Percentiles rank a stretch among this genome's conserved stretches.
These are phyloP conservation scores for Halcyon senegalensis DNA, from an alignment of 2,113 vertebrate genomes.

Conservation along the genomic window DNA sequence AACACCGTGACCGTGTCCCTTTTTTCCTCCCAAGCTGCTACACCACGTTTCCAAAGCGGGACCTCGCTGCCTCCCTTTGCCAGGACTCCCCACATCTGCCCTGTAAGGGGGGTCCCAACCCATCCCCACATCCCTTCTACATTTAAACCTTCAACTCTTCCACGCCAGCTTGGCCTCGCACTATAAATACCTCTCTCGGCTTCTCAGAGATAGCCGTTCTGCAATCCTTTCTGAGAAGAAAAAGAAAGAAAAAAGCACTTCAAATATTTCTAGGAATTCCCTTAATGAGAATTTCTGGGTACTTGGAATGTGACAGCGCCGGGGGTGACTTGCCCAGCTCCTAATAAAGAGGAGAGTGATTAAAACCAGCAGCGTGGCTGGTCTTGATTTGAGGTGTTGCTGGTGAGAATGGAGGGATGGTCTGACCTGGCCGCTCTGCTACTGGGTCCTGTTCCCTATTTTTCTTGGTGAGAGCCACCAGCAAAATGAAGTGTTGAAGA, in stretches of 20 bases:
- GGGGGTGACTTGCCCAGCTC: not conserved
- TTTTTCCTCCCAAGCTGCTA: not conserved
- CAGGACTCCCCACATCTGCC: not conserved
- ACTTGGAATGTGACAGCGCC: not conserved
- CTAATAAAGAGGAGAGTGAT: not conserved
- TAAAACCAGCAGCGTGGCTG: not conserved
- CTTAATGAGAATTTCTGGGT: not conserved
- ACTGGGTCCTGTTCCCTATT: not conserved
- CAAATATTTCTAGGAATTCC: constrained; percentile 10
- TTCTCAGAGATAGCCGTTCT: not conserved
- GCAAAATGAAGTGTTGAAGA: not conserved
- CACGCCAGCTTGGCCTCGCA: accelerated
- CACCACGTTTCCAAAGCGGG: accelerated
- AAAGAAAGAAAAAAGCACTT: not conserved
- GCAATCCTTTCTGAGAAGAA: not conserved
- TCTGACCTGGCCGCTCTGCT: accelerated
- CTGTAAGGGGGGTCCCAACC: not conserved
- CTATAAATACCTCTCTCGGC: not conserved
- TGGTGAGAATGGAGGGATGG: not conserved
- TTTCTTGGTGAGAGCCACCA: not conserved
- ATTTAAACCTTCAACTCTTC: not conserved
- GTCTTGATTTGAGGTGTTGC: not conserved
- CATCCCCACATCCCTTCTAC: not conserved
- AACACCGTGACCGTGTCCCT: accelerated
- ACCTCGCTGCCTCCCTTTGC: not conserved